Base-by-base conservation (phyloP, 2,113 vertebrate species). In the Mugil cephalus region DNA sequence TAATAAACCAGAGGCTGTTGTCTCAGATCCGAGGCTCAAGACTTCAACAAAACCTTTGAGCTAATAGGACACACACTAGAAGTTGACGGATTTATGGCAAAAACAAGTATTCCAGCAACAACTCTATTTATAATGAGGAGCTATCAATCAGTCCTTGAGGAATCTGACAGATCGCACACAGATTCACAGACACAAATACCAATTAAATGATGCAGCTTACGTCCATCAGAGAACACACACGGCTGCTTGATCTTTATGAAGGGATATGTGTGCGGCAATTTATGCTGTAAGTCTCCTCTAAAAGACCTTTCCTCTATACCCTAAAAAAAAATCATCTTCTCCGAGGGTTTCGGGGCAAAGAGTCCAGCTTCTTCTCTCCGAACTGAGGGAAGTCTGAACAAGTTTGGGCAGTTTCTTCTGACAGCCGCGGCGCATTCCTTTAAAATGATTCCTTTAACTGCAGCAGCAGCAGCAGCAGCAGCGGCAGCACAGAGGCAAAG, bases 321-420 rank as follows among this genome's bases (percentile, higher is more conserved):
- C 5, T 30, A 3, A 2, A 30, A 30, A 2, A 30, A 30, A 30
- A 3, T 30, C 24, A 30, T 30, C 5, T 5, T 39, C 11, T 50
- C 21, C 40, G 19, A 51, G 10, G n/a, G 7, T 42, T 48, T 52
- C 34, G 3, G 17, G 10, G 10, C 58, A 60, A 42, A 47, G 50
- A 58, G 39, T 8, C 35, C 74, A 4, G 3, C 1, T 59, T 42
- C 34, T 51, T 50, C n/a, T 45, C 38, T 52, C 65, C n/a, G n/a
- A 14, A 19, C 1, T 6, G 8, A 19, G 17, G 24, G 56, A 66
- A 55, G 45, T 48, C 83, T 54, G 68, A 67, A 88, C 90, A 88
- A 74, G 90, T 86, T 80, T 63, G 13, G 69, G 85, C 87, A 87
- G 48, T 65, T 60, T 54, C 40, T 74, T 36, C 24, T 67, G 66